Evolutionary conservation across 2,797 vertebrate species (phyloP), one percentile per base, ranked within the genome.

Genomic region (Anguilla pacifica): DNA sequence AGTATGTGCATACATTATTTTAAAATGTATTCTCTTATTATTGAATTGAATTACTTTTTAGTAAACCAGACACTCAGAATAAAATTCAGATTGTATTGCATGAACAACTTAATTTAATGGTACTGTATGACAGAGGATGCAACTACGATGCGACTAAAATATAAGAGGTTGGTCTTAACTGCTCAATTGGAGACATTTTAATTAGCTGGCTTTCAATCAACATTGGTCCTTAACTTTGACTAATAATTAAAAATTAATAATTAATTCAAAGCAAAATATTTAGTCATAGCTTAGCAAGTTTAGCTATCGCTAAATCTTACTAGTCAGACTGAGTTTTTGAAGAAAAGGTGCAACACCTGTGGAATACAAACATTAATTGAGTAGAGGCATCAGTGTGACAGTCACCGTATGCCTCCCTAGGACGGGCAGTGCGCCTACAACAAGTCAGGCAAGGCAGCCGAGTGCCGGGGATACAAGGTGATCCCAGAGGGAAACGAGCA

Each of bases 351-450:
- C 28, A n/a, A 70, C 1, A n/a, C 64, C 10, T 70, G 64, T 70
- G 7, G 28, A 28, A n/a, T 9, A 70, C 25, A 9, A 28, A 70
- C n/a, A 70, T 28, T 7, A n/a, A 70, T 28, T 28, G 9, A 70
- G 2, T n/a, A 67, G 5, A 70, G 64, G 61, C 9, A 35, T 85
- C 7, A 31, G 25, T 61, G 57, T 59, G 70, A 51, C 70, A 88
- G 49, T 39, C 28, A 0, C 3, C 51, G 85, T 91, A 4, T 0
- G 10, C 3, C 86, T 87, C 43, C 88, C 0, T 92, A 99, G 98
- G 96, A 97, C 0, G 93, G 98, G 93, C 94, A 92, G 72, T 99
- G 98, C 88, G 97, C 95, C 92, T 99, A 98, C 93, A 98, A 94
- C 81, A 92, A 95, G 10, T 94, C 96, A 0, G 97, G 96, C 25